These are phyloP conservation scores for Parambassis ranga DNA, from an alignment of 2,797 vertebrate genomes.

Conservation along the genomic window DNA sequence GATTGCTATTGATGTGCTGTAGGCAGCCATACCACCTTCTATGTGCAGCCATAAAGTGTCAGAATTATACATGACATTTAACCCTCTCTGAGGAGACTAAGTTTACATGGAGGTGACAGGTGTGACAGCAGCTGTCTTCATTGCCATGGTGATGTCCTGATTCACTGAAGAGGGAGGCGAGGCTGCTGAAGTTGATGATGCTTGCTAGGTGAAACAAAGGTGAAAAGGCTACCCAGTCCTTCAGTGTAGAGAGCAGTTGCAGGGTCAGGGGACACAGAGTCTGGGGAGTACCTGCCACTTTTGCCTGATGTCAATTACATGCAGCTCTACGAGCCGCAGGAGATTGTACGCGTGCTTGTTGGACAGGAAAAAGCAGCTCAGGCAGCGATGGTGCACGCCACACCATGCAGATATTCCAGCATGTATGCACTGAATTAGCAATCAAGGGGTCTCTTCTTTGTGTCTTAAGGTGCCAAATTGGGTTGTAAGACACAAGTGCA, in stretches of 20 bases:
- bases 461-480: too few relatives aligned
- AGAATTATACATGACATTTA: too few relatives aligned
- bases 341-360: not conserved
- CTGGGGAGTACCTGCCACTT: not conserved
- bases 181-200: not conserved
- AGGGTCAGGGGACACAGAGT: not conserved
- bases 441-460: too few relatives aligned
- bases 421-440: not conserved
- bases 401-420: too few relatives aligned
- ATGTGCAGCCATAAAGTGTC: too few relatives aligned
- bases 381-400: too few relatives aligned
- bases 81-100: not conserved
- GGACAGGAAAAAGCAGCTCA: not conserved
- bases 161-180: not conserved
- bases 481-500: too few relatives aligned
- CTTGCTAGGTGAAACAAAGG: not conserved
- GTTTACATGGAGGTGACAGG: not conserved
- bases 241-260: not conserved
- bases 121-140: not conserved
- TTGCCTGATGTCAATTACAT: constrained; percentile 4
- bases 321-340: not conserved
- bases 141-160: not conserved
- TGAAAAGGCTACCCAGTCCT: not conserved
- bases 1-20: too few relatives aligned
- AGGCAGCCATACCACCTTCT: too few relatives aligned